phyloP scores from a whole-genome alignment of 2,113 vertebrate genomes.

The Solenodon paradoxus region DNA sequence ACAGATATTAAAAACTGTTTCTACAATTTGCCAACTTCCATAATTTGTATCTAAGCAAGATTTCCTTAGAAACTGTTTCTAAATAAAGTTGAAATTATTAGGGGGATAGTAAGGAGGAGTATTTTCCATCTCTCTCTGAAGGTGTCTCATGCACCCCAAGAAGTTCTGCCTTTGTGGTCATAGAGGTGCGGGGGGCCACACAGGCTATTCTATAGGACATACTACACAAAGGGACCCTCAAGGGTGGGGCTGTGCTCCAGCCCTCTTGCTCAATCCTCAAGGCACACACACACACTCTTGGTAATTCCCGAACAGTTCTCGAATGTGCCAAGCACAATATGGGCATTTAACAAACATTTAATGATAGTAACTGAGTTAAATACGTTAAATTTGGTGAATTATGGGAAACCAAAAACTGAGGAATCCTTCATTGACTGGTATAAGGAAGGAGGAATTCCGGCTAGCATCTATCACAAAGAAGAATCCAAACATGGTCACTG shows the following conservation, averaged over 20 bases:
- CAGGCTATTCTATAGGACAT: not conserved
- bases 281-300: not conserved
- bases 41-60: not conserved
- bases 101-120: not conserved
- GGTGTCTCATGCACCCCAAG: not conserved
- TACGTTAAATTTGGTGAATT: not conserved
- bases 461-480: not conserved
- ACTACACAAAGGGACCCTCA: not conserved
- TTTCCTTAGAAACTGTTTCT: not conserved
- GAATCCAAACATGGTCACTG: not conserved
- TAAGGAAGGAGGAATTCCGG: not conserved
- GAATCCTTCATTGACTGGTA: not conserved
- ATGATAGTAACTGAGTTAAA: not conserved
- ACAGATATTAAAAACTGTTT: not conserved
- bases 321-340: not conserved
- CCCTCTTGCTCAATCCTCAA: not conserved
- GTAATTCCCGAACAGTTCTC: not conserved
- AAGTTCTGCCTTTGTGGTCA: not conserved
- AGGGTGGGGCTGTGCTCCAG: not conserved
- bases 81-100: not conserved
- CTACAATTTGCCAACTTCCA: not conserved
- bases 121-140: not conserved
- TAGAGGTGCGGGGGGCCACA: accelerated
- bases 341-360: not conserved
- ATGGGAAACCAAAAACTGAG: not conserved